phyloP scores from a whole-genome alignment of 2,888 invertebrate genomes.

The Aspidiotus destructor region DNA sequence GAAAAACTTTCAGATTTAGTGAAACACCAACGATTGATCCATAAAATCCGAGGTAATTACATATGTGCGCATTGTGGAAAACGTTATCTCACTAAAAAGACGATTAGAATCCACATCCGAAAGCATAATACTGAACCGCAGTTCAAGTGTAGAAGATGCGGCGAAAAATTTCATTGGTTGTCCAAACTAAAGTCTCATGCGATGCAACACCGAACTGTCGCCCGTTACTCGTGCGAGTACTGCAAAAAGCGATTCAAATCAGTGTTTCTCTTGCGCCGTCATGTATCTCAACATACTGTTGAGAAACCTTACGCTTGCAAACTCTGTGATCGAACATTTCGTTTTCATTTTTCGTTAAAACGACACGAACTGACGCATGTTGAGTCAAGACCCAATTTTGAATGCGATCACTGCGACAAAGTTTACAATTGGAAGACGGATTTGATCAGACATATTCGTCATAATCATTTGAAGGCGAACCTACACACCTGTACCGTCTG shows the following conservation, averaged over 20 bases:
- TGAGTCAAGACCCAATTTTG: not conserved
- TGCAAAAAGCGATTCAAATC: not conserved
- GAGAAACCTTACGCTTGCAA: not conserved
- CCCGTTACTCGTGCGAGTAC: not conserved
- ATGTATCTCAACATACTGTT: not conserved
- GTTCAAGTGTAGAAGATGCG: not conserved
- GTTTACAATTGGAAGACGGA: conserved; percentile 1
- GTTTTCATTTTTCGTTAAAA: not conserved
- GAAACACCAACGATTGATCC: not conserved
- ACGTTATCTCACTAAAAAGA: not conserved
- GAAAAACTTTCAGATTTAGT: too few species aligned
- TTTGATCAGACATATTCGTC: not conserved
- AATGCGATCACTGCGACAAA: not conserved
- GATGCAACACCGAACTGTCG: not conserved
- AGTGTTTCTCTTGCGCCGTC: not conserved
- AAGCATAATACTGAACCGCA: not conserved
- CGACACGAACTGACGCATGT: not conserved
- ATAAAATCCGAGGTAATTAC: not conserved
- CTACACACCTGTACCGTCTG: not conserved
- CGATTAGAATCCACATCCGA: not conserved
- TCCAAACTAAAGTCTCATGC: not conserved
- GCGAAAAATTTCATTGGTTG: not conserved
- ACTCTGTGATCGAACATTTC: not conserved
- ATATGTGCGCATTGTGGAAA: not conserved
- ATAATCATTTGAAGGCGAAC: not conserved